Evolutionary conservation across 1,140 invertebrate species (phyloP).

Genomic region (Dreissena rostriformis): DNA sequence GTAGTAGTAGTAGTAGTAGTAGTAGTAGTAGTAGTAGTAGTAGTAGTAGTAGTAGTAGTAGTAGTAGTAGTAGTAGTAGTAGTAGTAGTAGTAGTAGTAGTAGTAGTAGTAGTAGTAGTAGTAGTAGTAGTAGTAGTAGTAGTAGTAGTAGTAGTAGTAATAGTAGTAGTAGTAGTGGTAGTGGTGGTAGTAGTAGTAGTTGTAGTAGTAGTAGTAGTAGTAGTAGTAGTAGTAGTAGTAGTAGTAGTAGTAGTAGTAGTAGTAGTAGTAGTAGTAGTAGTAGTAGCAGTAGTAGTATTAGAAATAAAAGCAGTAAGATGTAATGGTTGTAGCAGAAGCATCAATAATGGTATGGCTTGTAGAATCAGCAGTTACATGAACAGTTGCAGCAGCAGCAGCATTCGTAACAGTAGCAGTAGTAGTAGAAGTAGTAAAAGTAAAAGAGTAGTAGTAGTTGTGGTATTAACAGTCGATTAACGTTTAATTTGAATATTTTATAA

Average conservation of each 20-base stretch:
- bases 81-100: not conserved
- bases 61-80: not conserved
- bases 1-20: not conserved
- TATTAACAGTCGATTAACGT: too few relatives aligned
- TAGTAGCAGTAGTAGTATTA: not conserved
- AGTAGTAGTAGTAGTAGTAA: not conserved
- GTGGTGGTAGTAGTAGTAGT: not conserved
- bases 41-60: not conserved
- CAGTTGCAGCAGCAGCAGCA: too few relatives aligned
- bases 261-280: not conserved
- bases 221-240: not conserved
- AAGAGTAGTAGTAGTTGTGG: too few relatives aligned
- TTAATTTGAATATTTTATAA: too few relatives aligned
- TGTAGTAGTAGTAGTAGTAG: not conserved
- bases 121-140: not conserved
- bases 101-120: not conserved
- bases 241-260: not conserved
- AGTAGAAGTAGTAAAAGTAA: too few relatives aligned
- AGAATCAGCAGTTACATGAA: too few relatives aligned
- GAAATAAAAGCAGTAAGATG: not conserved
- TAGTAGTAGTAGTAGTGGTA: conserved; percentile 9
- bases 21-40: conserved; percentile 4
- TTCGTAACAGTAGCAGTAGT: too few relatives aligned
- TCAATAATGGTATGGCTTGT: too few relatives aligned
- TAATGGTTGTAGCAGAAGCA: not conserved